Percentiles rank a stretch among this genome's conserved stretches.
phyloP scores from a whole-genome alignment of 2,888 invertebrate genomes.

The Heliconius aoede region DNA sequence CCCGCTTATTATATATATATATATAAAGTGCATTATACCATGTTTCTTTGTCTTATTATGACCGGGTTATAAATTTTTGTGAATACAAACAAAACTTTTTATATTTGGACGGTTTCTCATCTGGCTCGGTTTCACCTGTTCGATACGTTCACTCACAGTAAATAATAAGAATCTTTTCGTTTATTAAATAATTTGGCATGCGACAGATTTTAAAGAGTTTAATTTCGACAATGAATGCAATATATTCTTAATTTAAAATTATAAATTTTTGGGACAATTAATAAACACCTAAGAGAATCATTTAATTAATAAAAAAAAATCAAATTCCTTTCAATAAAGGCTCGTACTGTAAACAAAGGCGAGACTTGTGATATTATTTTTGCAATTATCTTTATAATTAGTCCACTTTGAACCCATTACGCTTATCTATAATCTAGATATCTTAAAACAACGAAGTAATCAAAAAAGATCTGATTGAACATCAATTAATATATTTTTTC shows the following conservation, averaged over 20 bases:
- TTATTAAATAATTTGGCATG: background rate
- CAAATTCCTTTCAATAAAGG: too few species aligned
- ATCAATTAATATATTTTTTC: background rate
- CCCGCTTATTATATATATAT: slow-evolving; percentile 72
- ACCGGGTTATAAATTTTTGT: slow-evolving; percentile 49
- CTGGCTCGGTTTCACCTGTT: slow-evolving; percentile 41
- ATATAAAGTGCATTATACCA: slow-evolving; percentile 58
- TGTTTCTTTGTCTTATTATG: slow-evolving; percentile 65
- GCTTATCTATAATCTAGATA: background rate
- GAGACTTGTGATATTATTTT: too few species aligned
- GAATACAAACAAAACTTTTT: slow-evolving; percentile 46
- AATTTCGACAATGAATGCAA: background rate
- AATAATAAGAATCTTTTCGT: background rate
- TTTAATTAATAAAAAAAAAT: too few species aligned
- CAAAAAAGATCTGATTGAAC: background rate
- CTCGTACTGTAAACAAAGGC: too few species aligned
- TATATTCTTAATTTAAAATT: background rate
- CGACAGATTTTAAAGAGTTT: background rate
- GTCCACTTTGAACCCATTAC: background rate
- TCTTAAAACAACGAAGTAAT: background rate
- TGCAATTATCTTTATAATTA: too few species aligned
- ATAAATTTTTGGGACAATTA: too few species aligned
- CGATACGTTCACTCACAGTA: slow-evolving; percentile 5
- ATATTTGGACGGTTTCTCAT: slow-evolving; percentile 31
- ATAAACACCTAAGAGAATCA: too few species aligned